Percentiles rank a stretch among this genome's conserved stretches.
phyloP scores from a whole-genome alignment of 1,140 invertebrate species.

The Metopolophium dirhodum region DNA sequence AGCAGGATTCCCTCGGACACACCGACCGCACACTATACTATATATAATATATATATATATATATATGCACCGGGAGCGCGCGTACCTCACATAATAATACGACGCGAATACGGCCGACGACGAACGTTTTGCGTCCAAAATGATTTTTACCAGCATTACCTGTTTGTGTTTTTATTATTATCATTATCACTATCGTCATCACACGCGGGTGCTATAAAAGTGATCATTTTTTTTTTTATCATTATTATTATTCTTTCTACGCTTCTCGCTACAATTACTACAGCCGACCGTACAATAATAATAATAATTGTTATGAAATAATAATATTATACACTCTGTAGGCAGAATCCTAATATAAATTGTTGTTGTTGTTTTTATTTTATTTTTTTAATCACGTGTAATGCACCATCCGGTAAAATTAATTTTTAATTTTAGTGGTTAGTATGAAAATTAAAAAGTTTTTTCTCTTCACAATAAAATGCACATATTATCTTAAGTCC shows the following conservation, averaged over 20 bases:
- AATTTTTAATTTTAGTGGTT: slow-evolving; percentile 26
- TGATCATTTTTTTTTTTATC: not conserved
- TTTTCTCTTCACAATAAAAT: not conserved
- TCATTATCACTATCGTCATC: not conserved
- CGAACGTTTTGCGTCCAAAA: not conserved
- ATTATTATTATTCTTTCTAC: no score
- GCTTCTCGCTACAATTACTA: not conserved
- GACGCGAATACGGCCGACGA: not conserved
- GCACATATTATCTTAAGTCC: not conserved
- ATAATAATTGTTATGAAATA: not conserved
- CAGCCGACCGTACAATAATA: not conserved
- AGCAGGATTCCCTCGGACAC: not conserved
- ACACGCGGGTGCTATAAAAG: not conserved
- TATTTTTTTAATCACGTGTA: not conserved
- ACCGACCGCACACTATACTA: not conserved
- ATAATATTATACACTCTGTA: not conserved
- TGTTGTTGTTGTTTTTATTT: not conserved
- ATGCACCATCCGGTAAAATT: not conserved
- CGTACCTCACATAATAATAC: not conserved
- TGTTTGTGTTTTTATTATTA: not conserved
- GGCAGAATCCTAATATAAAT: not conserved
- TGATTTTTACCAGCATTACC: not conserved
- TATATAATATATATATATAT: no score
- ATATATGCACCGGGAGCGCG: not conserved
- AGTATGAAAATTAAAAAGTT: not conserved